phyloP scores from a whole-genome alignment of 1,140 invertebrate species.

The Drosophila busckii region DNA sequence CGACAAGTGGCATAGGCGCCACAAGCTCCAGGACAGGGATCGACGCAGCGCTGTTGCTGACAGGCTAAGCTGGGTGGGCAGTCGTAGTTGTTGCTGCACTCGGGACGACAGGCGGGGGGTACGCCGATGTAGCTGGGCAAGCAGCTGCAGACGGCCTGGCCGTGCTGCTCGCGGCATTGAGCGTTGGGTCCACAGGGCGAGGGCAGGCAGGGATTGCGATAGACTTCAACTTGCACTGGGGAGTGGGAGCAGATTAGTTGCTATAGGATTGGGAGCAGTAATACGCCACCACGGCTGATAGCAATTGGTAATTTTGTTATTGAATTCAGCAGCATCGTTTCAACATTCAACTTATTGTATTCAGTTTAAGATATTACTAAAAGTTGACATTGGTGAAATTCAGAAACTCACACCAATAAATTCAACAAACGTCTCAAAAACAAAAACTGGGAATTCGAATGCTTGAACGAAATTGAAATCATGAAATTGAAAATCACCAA shows the following conservation, averaged over 20 bases:
- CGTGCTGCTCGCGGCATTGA: conserved; percentile 81
- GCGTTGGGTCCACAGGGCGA: conserved; percentile 87
- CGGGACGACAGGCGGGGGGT: conserved; percentile 84
- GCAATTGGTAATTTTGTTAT: neutral
- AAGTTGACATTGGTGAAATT: no score
- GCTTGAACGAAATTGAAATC: no score
- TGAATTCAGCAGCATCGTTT: no score
- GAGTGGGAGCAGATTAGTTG: conserved; percentile 10
- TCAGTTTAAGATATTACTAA: no score
- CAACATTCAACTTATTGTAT: no score
- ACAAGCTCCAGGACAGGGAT: conserved; percentile 85
- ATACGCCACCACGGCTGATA: no score
- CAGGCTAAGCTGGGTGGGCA: conserved; percentile 84
- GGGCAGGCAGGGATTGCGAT: conserved; percentile 83
- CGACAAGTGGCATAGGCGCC: conserved; percentile 83
- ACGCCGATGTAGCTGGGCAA: conserved; percentile 82
- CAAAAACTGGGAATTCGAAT: no score
- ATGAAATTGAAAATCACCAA: no score
- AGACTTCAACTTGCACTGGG: conserved; percentile 44
- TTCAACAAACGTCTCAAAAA: no score
- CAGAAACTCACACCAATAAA: no score
- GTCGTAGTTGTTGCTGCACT: conserved; percentile 84
- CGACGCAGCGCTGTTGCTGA: conserved; percentile 85
- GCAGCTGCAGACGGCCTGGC: conserved; percentile 84
- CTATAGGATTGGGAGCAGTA: no score